Conservation (phyloP, 2,888 invertebrate genomes). For the Lydus trimaculatus region DNA sequence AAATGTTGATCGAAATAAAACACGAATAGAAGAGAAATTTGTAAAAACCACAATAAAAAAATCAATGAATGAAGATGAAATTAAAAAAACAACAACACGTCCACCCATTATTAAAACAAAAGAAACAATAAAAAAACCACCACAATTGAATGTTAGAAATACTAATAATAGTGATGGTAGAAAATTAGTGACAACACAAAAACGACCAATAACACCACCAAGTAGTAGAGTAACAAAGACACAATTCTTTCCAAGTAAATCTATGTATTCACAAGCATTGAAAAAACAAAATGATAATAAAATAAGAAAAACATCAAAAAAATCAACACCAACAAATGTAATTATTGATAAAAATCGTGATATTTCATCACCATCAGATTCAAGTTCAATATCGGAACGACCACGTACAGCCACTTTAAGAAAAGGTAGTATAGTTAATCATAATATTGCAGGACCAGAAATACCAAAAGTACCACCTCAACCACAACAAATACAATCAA, state of each 20-base stretch:
- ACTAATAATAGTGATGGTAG: constrained; percentile 1
- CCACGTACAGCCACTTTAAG: constrained; percentile 58
- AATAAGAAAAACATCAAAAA: constrained; percentile 16
- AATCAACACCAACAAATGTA: background rate
- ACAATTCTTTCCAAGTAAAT: constrained; percentile 57
- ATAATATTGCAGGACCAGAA: constrained; percentile 51
- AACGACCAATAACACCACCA: constrained; percentile 35
- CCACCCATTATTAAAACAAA: constrained; percentile 12
- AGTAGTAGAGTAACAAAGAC: constrained; percentile 52
- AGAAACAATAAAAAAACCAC: constrained; percentile 14
- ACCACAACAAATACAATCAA: background rate
- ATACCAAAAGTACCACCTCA: background rate
- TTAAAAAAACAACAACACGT: background rate
- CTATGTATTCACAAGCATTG: constrained; percentile 51
- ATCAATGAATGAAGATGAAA: background rate
- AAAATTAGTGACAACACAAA: constrained; percentile 22
- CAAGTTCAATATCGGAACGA: constrained; percentile 47
- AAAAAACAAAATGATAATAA: constrained; percentile 29
- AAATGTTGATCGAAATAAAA: background rate
- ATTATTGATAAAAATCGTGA: constrained; percentile 11
- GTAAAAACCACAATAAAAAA: background rate
- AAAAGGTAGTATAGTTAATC: constrained; percentile 54
- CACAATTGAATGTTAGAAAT: background rate
- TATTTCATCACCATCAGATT: constrained; percentile 40
- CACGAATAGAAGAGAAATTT: background rate